Conservation (phyloP, 1,140 invertebrate genomes). For the Lerema accius region DNA sequence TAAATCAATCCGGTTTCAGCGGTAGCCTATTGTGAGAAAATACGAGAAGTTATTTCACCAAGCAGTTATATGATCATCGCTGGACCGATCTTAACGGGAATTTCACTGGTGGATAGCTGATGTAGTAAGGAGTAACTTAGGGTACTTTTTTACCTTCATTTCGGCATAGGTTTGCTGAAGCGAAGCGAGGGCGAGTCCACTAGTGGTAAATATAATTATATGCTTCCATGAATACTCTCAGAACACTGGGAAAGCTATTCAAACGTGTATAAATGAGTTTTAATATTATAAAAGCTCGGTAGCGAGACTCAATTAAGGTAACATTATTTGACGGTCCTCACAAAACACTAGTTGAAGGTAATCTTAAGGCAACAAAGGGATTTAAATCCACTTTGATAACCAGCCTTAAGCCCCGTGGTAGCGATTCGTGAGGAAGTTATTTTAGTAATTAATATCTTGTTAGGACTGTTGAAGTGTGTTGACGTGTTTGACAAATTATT, state of each 20-base stretch:
- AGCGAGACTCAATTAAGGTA: not conserved
- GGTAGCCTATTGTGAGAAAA: slow-evolving; percentile 45
- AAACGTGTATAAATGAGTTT: not conserved
- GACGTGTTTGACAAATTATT: too few relatives aligned
- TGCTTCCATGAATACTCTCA: not conserved
- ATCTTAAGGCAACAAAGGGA: not conserved
- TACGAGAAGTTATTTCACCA: slow-evolving; percentile 20
- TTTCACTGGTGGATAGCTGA: too few relatives aligned
- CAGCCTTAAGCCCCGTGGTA: not conserved
- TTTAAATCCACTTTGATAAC: not conserved
- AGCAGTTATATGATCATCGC: not conserved
- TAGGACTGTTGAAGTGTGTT: not conserved
- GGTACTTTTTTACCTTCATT: too few relatives aligned
- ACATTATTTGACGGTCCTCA: not conserved
- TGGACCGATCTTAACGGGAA: too few relatives aligned
- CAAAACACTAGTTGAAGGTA: not conserved
- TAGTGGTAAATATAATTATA: not conserved
- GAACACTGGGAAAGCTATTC: not conserved
- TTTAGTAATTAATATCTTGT: not conserved
- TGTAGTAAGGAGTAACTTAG: too few relatives aligned
- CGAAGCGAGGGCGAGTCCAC: too few relatives aligned
- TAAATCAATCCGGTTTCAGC: slow-evolving; percentile 65
- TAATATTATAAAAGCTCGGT: not conserved
- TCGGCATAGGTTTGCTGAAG: too few relatives aligned
- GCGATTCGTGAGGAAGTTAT: not conserved